Conservation (phyloP, 2,888 invertebrate species). For the Cacoxenus indagator region DNA sequence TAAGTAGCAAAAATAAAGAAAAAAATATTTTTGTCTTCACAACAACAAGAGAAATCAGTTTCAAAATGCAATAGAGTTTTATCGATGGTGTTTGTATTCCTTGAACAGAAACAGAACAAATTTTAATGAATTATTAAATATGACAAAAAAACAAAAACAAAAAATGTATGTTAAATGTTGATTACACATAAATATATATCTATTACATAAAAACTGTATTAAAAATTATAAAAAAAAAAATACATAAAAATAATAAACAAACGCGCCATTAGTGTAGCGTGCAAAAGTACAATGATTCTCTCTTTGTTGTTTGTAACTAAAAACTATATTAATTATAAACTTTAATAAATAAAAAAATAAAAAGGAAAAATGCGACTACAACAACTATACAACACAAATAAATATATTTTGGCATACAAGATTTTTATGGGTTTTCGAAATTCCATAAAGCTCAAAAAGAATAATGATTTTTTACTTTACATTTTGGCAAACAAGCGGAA, state of each 20-base stretch:
- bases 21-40: neutral
- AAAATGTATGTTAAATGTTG: constrained; percentile 14
- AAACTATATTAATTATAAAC: constrained; percentile 18
- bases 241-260: neutral
- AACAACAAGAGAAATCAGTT: constrained; percentile 47
- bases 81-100: constrained; percentile 61
- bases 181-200: neutral
- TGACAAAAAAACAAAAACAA: constrained; percentile 31
- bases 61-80: constrained; percentile 45
- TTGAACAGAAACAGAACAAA: constrained; percentile 28
- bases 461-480: constrained; percentile 46
- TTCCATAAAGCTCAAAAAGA: constrained; percentile 36
- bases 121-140: no score
- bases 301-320: constrained; percentile 3
- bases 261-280: neutral
- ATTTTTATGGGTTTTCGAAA: constrained; percentile 41
- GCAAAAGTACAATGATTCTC: constrained; percentile 4
- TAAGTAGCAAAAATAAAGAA: constrained; percentile 20
- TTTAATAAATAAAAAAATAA: constrained; percentile 20
- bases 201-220: neutral
- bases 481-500: constrained; percentile 20
- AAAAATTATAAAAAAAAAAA: neutral
- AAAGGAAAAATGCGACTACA: constrained; percentile 8
- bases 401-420: constrained; percentile 64
- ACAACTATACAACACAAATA: constrained; percentile 16